phyloP scores from a whole-genome alignment of 2,113 vertebrate genomes.

The Naja naja region DNA sequence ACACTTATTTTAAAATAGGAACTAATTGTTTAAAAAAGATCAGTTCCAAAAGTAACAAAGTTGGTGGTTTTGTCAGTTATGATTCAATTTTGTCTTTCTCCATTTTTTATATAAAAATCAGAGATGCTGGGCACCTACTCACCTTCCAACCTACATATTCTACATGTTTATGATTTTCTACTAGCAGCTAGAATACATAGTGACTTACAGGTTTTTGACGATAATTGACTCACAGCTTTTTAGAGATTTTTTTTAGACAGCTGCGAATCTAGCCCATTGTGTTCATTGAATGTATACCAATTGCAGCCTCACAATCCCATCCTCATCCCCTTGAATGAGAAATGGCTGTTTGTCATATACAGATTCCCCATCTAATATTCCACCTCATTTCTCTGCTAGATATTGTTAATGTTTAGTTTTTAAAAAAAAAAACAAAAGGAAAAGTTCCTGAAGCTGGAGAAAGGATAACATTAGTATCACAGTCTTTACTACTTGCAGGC shows the following conservation, averaged over 20 bases:
- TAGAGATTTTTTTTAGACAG: not conserved
- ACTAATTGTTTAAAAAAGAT: not conserved
- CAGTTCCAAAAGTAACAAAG: constrained; percentile 21
- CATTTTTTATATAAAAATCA: not conserved
- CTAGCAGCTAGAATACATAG: not conserved
- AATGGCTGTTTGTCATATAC: not conserved
- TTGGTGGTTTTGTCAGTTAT: constrained; percentile 7
- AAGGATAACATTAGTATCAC: not conserved
- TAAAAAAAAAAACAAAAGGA: not conserved
- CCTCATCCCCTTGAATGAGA: not conserved
- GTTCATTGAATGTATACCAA: not conserved
- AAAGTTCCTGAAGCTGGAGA: not conserved
- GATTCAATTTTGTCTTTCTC: constrained; percentile 24
- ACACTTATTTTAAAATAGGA: constrained; percentile 14
- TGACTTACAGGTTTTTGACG: not conserved
- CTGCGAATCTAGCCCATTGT: not conserved
- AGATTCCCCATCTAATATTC: not conserved
- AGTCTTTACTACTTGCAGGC: not conserved
- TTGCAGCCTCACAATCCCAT: not conserved
- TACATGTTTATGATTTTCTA: not conserved
- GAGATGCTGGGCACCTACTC: not conserved
- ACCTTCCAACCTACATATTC: not conserved
- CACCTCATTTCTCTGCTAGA: not conserved
- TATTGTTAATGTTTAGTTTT: not conserved
- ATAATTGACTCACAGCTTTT: not conserved